Conservation (phyloP, 2,797 vertebrate genomes). For the Halcyon chelicuti region DNA sequence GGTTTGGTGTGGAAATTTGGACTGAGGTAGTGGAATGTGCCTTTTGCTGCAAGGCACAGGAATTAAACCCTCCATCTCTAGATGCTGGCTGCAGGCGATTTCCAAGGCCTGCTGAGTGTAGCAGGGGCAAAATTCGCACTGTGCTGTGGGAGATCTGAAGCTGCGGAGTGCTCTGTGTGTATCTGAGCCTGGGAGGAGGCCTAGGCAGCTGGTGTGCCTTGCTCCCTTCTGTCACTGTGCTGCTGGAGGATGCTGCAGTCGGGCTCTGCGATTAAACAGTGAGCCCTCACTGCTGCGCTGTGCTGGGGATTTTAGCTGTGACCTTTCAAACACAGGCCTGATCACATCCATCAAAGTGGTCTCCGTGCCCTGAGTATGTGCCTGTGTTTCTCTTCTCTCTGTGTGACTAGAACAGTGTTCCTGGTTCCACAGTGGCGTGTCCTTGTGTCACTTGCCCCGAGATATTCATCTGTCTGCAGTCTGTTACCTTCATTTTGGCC, state of each 20-base stretch:
- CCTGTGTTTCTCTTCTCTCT: neutral
- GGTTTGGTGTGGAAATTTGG: neutral
- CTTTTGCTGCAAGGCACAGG: neutral
- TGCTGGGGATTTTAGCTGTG: neutral
- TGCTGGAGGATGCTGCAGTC: neutral
- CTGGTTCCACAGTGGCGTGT: neutral
- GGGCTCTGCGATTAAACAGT: too few species aligned
- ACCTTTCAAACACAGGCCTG: neutral
- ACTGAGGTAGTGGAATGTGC: neutral
- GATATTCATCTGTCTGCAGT: neutral
- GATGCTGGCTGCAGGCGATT: neutral
- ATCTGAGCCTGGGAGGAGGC: neutral
- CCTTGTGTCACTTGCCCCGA: neutral
- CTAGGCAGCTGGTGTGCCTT: neutral
- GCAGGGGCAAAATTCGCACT: neutral
- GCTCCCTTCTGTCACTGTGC: accelerated
- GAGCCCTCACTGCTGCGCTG: neutral
- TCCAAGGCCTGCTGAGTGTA: neutral
- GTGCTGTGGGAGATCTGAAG: neutral
- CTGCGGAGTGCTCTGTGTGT: accelerated
- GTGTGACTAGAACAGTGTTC: neutral
- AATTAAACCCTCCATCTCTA: neutral
- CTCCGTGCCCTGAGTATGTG: accelerated
- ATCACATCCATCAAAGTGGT: neutral
- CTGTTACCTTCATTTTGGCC: neutral